These are phyloP conservation scores for Ellobium chinense DNA, from an alignment of 2,888 invertebrate species.

Conservation along the genomic window DNA sequence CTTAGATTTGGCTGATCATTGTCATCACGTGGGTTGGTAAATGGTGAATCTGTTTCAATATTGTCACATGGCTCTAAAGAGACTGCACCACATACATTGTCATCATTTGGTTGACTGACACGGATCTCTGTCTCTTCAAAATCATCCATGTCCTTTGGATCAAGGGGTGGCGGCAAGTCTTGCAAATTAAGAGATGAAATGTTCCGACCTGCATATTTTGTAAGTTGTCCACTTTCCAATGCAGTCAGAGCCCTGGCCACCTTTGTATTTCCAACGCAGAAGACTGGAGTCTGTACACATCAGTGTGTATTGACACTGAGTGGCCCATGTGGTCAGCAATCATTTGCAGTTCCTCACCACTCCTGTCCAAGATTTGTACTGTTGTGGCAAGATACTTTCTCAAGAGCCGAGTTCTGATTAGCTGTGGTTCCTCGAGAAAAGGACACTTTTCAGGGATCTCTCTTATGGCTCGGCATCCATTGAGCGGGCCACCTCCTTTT, in stretches of 20 bases:
- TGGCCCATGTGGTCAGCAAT: slow-evolving; percentile 57
- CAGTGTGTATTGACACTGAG: slow-evolving; percentile 50
- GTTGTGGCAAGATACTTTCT: slow-evolving; percentile 51
- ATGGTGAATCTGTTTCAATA: no score
- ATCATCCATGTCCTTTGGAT: no score
- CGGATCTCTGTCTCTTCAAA: no score
- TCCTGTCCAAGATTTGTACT: slow-evolving; percentile 49
- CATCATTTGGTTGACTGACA: no score
- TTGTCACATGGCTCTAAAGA: neutral
- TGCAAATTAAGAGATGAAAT: slow-evolving; percentile 41
- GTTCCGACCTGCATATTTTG: slow-evolving; percentile 42
- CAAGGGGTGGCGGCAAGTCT: slow-evolving; percentile 17
- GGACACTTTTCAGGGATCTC: slow-evolving; percentile 25
- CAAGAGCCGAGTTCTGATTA: slow-evolving; percentile 40
- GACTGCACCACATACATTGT: no score
- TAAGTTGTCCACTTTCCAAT: slow-evolving; percentile 47
- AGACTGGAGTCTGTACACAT: slow-evolving; percentile 51
- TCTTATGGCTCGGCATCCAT: slow-evolving; percentile 25
- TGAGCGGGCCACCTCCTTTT: neutral
- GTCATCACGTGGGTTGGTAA: no score
- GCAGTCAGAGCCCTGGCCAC: slow-evolving; percentile 52
- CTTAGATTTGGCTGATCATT: no score
- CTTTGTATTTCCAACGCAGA: slow-evolving; percentile 52
- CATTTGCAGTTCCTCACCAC: slow-evolving; percentile 50
- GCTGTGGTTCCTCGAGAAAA: slow-evolving; percentile 28